Percentiles rank a stretch among this genome's conserved stretches.
Evolutionary conservation across 2,113 vertebrate genomes (phyloP).

Genomic region (Emydura subglobosa): DNA sequence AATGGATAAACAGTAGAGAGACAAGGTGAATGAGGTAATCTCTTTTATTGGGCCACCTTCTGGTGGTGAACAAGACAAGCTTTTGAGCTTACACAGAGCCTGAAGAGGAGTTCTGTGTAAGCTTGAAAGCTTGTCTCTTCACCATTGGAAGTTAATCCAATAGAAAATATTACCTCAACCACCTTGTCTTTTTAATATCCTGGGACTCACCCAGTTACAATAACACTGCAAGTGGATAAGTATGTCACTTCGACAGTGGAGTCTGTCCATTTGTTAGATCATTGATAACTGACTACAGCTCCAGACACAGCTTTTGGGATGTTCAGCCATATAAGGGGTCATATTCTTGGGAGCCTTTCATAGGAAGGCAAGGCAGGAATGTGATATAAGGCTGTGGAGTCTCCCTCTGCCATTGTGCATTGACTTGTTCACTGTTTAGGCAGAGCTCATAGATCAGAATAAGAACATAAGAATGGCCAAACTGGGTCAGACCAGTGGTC

Average conservation of each 20-base stretch:
- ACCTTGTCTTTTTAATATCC: background rate
- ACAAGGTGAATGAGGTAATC: background rate
- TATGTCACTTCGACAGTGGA: background rate
- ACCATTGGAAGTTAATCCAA: background rate
- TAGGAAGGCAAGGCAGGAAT: background rate
- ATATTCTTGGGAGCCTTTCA: background rate
- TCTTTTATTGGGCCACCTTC: background rate
- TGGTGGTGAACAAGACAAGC: background rate
- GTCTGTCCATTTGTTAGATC: background rate
- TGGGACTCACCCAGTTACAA: background rate
- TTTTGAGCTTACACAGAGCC: background rate
- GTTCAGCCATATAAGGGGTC: background rate
- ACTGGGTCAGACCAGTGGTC: no score
- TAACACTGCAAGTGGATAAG: background rate
- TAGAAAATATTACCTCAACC: background rate
- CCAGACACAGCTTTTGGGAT: background rate
- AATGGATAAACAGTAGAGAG: background rate
- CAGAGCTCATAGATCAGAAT: background rate
- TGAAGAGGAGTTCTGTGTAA: background rate
- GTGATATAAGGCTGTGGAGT: background rate
- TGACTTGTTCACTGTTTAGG: rapidly evolving
- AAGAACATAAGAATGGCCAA: no score
- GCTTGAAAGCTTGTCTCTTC: background rate
- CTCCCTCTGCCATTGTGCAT: background rate
- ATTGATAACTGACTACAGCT: background rate